Conservation (phyloP, 2,113 vertebrate species). For the Prionailurus bengalensis region DNA sequence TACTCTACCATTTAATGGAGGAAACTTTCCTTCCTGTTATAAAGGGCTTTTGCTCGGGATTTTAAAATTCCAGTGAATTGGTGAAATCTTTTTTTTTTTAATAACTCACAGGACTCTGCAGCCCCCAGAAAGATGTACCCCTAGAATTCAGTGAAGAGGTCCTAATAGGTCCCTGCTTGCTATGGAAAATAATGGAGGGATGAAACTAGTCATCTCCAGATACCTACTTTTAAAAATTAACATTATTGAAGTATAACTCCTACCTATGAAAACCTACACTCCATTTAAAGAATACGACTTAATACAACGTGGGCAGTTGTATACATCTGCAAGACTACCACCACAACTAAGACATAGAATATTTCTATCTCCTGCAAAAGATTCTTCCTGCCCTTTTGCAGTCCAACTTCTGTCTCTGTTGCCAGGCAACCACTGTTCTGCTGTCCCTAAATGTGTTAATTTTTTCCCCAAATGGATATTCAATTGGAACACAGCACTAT, state of each 20-base stretch:
- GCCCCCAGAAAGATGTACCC: background rate
- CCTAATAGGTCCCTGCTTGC: background rate
- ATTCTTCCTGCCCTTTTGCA: background rate
- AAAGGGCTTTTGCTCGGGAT: background rate
- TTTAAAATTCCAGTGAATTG: conserved; percentile 34
- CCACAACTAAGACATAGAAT: background rate
- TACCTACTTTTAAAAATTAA: conserved; percentile 1
- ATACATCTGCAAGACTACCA: background rate
- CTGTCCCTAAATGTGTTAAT: background rate
- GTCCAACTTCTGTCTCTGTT: background rate
- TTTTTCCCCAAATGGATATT: background rate
- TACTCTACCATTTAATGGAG: background rate
- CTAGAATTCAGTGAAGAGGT: background rate
- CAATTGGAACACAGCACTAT: background rate
- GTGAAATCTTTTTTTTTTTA: background rate
- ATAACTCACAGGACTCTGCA: background rate
- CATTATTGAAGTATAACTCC: background rate
- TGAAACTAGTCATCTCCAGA: background rate
- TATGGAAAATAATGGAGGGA: background rate
- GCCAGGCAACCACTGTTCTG: background rate
- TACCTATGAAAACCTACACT: background rate
- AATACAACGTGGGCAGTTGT: background rate
- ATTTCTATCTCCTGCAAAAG: background rate
- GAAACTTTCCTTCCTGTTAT: background rate
- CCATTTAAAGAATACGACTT: background rate